A percentile compares a stretch with the other conserved stretches of the same genome.
phyloP scores from a whole-genome alignment of 2,888 invertebrate species.

The Drosophila nigricruria region DNA sequence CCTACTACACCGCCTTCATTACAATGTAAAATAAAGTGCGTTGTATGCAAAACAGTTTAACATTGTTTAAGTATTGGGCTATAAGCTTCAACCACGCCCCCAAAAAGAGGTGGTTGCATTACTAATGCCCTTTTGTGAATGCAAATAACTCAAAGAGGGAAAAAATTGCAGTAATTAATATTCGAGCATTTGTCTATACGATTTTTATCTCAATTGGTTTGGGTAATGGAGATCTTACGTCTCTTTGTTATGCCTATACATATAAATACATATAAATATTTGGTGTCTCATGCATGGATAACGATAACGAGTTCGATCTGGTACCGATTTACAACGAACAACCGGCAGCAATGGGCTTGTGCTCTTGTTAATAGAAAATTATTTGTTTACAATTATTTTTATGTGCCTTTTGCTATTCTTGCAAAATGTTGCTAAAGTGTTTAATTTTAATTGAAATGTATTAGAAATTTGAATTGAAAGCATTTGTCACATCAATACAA shows the following conservation, averaged over 20 bases:
- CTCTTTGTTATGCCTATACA: conserved; percentile 47
- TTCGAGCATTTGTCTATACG: conserved; percentile 28
- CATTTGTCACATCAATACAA: conserved; percentile 26
- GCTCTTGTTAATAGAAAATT: conserved; percentile 72
- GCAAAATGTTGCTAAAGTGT: conserved; percentile 40
- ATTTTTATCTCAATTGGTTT: conserved; percentile 64
- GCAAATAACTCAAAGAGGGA: conserved; percentile 48
- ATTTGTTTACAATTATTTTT: conserved; percentile 71
- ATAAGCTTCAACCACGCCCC: conserved; percentile 6
- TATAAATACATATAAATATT: conserved; percentile 21
- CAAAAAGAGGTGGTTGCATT: conserved; percentile 18
- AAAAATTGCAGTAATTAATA: conserved; percentile 65
- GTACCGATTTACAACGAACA: conserved; percentile 61
- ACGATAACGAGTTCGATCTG: conserved; percentile 76
- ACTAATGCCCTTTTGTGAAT: conserved; percentile 36
- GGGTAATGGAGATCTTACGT: conserved; percentile 30
- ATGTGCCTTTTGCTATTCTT: conserved; percentile 38
- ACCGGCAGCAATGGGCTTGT: conserved; percentile 12
- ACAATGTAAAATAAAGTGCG: conserved; percentile 10
- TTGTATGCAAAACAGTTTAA: conserved; percentile 16
- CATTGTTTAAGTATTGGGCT: conserved; percentile 39
- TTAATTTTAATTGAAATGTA: conserved; percentile 71
- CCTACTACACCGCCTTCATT: background rate
- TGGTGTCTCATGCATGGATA: conserved; percentile 60
- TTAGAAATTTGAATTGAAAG: conserved; percentile 56